Conservation (phyloP, 2,113 vertebrate species). For the Lepus americanus region DNA sequence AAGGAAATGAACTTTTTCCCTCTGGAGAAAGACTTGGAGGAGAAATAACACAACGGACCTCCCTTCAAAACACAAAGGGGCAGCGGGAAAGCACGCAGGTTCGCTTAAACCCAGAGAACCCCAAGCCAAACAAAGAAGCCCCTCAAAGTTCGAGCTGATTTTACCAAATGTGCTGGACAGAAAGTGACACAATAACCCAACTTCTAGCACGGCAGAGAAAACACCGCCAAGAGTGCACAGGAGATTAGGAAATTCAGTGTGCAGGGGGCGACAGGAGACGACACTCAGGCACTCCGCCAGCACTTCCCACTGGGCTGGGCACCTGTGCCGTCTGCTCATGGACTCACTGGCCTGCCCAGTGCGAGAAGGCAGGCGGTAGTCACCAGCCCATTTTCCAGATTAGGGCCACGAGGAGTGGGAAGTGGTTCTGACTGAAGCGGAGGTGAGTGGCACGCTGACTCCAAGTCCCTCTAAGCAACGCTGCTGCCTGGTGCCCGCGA, state of each 20-base stretch:
- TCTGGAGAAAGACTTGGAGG: conserved; percentile 13
- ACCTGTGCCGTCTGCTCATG: background rate
- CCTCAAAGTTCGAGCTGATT: background rate
- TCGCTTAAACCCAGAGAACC: background rate
- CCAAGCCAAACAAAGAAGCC: background rate
- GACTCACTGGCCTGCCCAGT: background rate
- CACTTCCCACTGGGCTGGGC: background rate
- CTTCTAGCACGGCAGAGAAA: background rate
- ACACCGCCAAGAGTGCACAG: background rate
- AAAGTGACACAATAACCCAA: background rate
- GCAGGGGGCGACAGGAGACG: background rate
- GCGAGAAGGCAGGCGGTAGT: background rate
- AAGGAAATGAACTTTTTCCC: background rate
- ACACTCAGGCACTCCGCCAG: background rate
- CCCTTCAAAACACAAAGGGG: background rate
- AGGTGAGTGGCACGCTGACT: background rate
- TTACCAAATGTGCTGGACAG: conserved; percentile 13
- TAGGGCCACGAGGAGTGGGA: background rate
- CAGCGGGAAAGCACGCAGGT: background rate
- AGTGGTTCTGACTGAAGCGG: background rate
- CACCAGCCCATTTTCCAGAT: background rate
- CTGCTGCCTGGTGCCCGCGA: background rate
- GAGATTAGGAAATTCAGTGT: background rate
- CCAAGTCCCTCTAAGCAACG: background rate
- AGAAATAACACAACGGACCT: background rate